Evolutionary conservation across 1,140 invertebrate genomes (phyloP).

Genomic region (Drosophila sproati): DNA sequence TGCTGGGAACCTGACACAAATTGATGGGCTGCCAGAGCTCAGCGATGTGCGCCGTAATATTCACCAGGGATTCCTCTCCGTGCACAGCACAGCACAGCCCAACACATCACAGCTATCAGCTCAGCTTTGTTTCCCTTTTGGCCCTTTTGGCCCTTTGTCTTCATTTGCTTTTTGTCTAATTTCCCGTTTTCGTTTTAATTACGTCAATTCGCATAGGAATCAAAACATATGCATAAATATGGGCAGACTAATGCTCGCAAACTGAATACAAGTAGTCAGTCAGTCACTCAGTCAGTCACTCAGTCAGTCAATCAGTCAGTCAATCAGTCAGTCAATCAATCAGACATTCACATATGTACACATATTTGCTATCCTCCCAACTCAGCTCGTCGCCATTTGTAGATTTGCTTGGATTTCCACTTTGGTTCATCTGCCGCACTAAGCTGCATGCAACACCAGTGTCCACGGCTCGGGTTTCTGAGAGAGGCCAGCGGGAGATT

Average conservation of each 20-base stretch:
- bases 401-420: not conserved
- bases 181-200: constrained; percentile 70
- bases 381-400: not conserved
- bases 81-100: not conserved
- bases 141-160: not conserved
- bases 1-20: constrained; percentile 68
- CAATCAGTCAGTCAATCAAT: not conserved
- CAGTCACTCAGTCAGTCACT: not conserved
- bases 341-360: constrained; percentile 2
- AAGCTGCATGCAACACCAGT: constrained; percentile 28
- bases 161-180: constrained; percentile 56
- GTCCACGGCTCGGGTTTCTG: constrained; percentile 46
- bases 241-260: constrained; percentile 22
- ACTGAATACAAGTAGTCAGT: constrained; percentile 15
- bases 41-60: constrained; percentile 62
- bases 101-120: too few relatives aligned
- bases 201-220: constrained; percentile 61
- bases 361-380: constrained; percentile 19
- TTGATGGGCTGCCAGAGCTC: constrained; percentile 51
- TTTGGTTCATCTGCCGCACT: constrained; percentile 14
- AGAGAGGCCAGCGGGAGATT: constrained; percentile 4
- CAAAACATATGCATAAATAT: constrained; percentile 46
- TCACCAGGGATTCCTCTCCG: constrained; percentile 54
- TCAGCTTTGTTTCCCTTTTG: not conserved
- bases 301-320: not conserved